Evolutionary conservation across 2,797 vertebrate genomes (phyloP).

Genomic region (Gephyroberyx darwinii): DNA sequence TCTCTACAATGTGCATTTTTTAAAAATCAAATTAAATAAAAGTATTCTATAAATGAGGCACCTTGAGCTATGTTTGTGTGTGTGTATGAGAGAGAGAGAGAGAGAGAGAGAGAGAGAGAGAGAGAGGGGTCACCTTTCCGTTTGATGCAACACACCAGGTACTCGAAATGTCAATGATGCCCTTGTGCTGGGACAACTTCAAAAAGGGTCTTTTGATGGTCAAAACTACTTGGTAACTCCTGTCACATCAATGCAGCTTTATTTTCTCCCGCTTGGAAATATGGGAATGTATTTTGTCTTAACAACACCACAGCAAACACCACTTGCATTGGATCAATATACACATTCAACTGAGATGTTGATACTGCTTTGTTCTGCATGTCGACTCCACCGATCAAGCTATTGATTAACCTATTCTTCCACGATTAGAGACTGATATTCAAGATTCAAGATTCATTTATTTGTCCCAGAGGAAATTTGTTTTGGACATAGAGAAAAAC

Average conservation of each 20-base stretch:
- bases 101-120: background rate
- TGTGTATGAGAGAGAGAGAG: no score
- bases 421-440: slow-evolving; percentile 8
- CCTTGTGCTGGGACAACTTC: background rate
- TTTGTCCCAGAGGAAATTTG: no score
- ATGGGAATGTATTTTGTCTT: slow-evolving; percentile 12
- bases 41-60: no score
- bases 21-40: no score
- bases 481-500: no score
- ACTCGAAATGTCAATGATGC: background rate
- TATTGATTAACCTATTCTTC: slow-evolving; percentile 18
- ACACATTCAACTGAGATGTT: slow-evolving; percentile 1
- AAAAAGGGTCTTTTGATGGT: background rate
- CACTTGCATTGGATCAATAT: slow-evolving; percentile 18
- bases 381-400: slow-evolving; percentile 8
- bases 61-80: background rate
- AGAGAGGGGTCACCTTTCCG: background rate
- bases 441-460: background rate
- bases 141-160: background rate
- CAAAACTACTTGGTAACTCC: background rate
- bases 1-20: no score
- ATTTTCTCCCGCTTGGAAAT: slow-evolving; percentile 14
- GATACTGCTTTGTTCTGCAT: background rate
- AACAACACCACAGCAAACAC: slow-evolving; percentile 14
- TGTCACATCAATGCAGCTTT: slow-evolving; percentile 14